Evolutionary conservation across 1,140 invertebrate species (phyloP), one percentile per base, ranked within the genome.

Genomic region (Drosophila hydei): DNA sequence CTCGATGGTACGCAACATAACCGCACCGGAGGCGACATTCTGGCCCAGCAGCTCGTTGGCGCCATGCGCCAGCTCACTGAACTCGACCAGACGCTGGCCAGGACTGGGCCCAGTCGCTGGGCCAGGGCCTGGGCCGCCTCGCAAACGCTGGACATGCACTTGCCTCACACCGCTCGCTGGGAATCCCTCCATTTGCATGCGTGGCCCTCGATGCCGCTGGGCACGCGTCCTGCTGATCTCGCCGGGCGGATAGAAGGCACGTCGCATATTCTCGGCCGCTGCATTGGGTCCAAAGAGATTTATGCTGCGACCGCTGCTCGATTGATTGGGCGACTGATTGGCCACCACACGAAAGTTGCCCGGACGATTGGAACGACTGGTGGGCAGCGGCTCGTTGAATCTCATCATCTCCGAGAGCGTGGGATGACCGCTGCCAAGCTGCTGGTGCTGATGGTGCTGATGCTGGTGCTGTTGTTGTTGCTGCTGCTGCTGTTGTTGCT

Each of bases 371-470:
- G 16, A 6, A 0, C 69, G 62, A 67, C 36, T 72, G 9, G 68
- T 65, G 19, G 68, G 52, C 45, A 65, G 14, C 8, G 61, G 68
- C 21, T 71, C 68, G 45, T 36, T 71, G 52, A 36, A 65, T 8
- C 62, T 42, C 59, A 69, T 47, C 40, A 63, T 47, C 4, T 72
- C 69, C 11, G 54, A 14, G 6, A 56, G 4, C 9, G 54, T 25
- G 1, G 25, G 7, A 21, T 21, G 42, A 5, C 18, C 7, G 16
- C n/a, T 33, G 14, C n/a, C n/a, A n/a, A 69, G 1, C 33, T 47
- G 51, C n/a, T 9, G 47, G 43, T 19, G 40, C 11, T 33, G 60
- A 1, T 52, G 25, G 2, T 58, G 45, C 12, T 25, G n/a, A n/a
- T n/a, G n/a, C n/a, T n/a, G n/a, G n/a, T n/a, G 63, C n/a, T 11